phyloP scores from a whole-genome alignment of 2,113 vertebrate genomes.

The Bos javanicus region DNA sequence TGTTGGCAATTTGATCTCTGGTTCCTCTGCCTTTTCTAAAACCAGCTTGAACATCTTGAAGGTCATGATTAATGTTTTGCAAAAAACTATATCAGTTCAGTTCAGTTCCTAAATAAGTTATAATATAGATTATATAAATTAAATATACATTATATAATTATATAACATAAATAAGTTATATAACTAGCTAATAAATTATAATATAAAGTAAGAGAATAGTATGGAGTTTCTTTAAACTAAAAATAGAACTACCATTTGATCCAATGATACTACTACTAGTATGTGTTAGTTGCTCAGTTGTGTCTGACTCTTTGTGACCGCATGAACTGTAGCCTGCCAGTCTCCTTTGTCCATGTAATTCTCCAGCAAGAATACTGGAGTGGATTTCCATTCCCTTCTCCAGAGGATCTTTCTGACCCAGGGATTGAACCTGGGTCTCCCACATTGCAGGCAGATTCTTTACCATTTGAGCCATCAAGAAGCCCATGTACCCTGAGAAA shows the following conservation, averaged over 20 bases:
- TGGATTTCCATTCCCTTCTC: background rate
- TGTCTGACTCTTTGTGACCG: rapidly evolving
- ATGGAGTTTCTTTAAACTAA: background rate
- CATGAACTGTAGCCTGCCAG: background rate
- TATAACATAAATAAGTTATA: background rate
- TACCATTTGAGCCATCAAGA: background rate
- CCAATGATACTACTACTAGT: background rate
- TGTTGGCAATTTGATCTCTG: too few species aligned
- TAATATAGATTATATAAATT: background rate
- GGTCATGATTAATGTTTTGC: too few species aligned
- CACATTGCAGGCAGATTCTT: background rate
- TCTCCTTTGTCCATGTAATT: background rate
- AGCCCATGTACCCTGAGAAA: background rate
- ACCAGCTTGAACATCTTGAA: too few species aligned
- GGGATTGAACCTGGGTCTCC: background rate
- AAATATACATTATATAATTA: background rate
- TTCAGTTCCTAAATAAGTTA: background rate
- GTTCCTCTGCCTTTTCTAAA: too few species aligned
- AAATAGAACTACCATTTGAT: background rate
- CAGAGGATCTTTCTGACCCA: background rate
- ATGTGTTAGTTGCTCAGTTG: background rate
- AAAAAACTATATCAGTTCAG: too few species aligned
- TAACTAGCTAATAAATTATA: background rate
- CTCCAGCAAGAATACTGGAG: background rate
- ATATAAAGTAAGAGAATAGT: background rate